phyloP scores from a whole-genome alignment of 64 coral and sea anemone genomes.

The Dendronephthya gigantea region DNA sequence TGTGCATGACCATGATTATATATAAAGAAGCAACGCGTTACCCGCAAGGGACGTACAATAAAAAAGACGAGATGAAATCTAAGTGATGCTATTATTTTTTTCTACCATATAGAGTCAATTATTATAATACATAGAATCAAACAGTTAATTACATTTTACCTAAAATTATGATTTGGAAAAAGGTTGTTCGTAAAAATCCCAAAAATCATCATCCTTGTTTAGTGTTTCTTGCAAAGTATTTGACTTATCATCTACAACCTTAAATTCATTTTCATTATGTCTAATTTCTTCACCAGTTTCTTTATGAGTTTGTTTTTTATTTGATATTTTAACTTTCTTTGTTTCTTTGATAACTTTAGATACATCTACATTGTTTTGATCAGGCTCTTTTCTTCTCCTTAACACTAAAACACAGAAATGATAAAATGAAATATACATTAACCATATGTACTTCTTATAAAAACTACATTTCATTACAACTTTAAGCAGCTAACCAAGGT shows the following conservation, averaged over 20 bases:
- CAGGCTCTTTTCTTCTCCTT: background rate
- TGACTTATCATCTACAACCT: background rate
- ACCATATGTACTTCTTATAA: too few species aligned
- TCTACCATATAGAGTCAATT: too few species aligned
- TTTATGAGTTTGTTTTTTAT: background rate
- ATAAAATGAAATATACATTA: background rate
- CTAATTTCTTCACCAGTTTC: background rate
- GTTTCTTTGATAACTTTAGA: background rate
- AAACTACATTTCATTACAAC: too few species aligned
- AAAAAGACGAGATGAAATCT: too few species aligned
- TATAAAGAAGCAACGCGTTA: too few species aligned
- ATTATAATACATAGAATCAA: too few species aligned
- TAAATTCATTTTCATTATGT: too few species aligned
- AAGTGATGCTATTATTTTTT: too few species aligned
- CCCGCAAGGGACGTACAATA: too few species aligned
- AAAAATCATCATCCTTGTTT: background rate
- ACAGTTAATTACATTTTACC: too few species aligned
- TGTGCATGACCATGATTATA: too few species aligned
- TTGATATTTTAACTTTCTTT: background rate
- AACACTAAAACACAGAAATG: background rate
- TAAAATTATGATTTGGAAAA: background rate
- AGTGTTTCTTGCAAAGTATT: background rate
- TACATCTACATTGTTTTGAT: background rate
- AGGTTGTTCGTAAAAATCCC: background rate
- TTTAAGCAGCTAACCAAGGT: too few species aligned